Percentiles rank a stretch among this genome's conserved stretches.
Evolutionary conservation across 2,113 vertebrate genomes (phyloP).

Genomic region (Phalacrocorax carbo): DNA sequence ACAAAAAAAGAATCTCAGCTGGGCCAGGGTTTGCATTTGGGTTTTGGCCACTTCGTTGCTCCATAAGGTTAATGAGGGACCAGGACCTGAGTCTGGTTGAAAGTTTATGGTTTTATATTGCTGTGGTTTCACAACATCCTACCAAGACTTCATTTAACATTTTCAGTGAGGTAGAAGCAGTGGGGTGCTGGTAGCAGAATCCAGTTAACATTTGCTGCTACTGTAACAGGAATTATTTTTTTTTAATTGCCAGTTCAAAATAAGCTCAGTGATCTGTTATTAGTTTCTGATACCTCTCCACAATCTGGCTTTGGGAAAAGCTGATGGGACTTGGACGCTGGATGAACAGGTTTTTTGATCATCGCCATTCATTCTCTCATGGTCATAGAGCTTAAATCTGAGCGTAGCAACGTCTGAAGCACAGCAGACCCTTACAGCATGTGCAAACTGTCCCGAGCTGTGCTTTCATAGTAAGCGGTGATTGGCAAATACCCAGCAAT

Average conservation of each 20-base stretch:
- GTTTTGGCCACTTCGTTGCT: neutral
- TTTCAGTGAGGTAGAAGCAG: neutral
- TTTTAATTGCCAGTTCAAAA: neutral
- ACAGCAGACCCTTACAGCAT: neutral
- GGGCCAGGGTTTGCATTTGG: neutral
- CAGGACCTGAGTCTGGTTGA: neutral
- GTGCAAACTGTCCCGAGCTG: neutral
- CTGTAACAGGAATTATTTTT: neutral
- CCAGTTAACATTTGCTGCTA: neutral
- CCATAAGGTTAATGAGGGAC: neutral
- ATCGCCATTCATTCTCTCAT: neutral
- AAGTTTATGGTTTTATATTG: neutral
- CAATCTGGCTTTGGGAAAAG: neutral
- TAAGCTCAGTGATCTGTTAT: neutral
- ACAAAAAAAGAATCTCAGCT: neutral
- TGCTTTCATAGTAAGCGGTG: neutral
- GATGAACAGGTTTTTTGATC: neutral
- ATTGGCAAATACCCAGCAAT: neutral
- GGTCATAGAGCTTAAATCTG: neutral
- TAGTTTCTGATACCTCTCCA: neutral
- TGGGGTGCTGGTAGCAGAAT: neutral
- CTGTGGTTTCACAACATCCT: neutral
- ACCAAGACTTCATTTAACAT: neutral
- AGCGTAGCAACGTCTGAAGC: neutral
- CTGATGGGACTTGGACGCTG: neutral